Base-by-base conservation (phyloP, 2,888 invertebrate species). In the Vesta saturnalis region DNA sequence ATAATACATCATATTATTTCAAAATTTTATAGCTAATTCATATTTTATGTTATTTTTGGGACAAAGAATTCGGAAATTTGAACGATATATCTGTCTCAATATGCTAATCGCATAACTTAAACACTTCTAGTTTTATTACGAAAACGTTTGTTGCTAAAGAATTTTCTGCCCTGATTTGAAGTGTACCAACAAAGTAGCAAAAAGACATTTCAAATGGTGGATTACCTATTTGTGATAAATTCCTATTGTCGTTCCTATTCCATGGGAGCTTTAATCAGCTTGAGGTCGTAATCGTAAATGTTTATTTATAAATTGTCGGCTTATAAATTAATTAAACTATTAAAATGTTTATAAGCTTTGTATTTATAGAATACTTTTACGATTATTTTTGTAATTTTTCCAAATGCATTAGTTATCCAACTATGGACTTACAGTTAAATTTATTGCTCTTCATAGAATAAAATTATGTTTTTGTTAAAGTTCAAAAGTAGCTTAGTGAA, bases 401-500 rank as follows among this genome's bases (percentile, higher is more conserved):
- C 52, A 52, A 52, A 52, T 52, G 4, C 3, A 52, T 52, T 52
- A 6, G 6, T 47, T 47, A 47, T 14, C 47, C 1, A 47, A 47
- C 47, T 47, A 15, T 23, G 8, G 23, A 23, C 23, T n/a, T 39
- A 39, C 39, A 39, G 39, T 39, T 39, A 21, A 54, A 54, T 54
- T 21, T 54, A 49, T 16, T 6, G 54, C 22, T n/a, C 19, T 52
- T 52, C 52, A 52, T 52, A 19, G 52, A 52, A 52, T 16, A 47
- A 47, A 47, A 16, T 15, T 23, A 23, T 39, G 39, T 19, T 35
- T 60, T 18, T 18, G 22, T 47, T 46, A 16, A 16, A 39, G 35
- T 47, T 47, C n/a, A 60, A 46, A 60, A 60, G 60, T 60, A 60
- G 60, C 60, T 60, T 60, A 60, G 60, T 47, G 39, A 60, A 60